Percentiles rank a stretch among this genome's conserved stretches.
phyloP scores from a whole-genome alignment of 2,113 vertebrate genomes.

The Pituophis catenifer region DNA sequence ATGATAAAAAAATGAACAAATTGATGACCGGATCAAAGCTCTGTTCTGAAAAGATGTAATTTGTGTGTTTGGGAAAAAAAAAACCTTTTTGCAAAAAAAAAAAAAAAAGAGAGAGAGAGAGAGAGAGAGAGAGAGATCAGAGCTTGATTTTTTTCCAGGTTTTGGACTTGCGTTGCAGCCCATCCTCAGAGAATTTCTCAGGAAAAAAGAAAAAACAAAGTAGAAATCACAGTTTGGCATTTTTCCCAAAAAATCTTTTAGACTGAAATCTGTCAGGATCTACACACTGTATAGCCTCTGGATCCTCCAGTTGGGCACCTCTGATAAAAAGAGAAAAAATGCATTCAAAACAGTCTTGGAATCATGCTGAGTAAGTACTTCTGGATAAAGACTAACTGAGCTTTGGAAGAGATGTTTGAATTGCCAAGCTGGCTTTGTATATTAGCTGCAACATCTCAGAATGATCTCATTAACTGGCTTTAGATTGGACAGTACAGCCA shows the following conservation, averaged over 20 bases:
- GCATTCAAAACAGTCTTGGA: background rate
- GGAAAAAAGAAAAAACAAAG: background rate
- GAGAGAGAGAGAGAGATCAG: too few relatives aligned
- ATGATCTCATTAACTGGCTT: background rate
- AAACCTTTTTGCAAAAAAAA: too few relatives aligned
- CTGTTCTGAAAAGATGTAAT: too few relatives aligned
- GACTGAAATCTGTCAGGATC: background rate
- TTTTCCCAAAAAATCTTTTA: background rate
- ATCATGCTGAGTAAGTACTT: background rate
- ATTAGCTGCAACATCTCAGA: background rate
- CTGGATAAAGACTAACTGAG: background rate
- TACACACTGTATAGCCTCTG: background rate
- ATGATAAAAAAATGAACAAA: too few relatives aligned
- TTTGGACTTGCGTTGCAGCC: too few relatives aligned
- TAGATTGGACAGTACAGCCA: background rate
- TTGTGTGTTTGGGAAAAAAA: too few relatives aligned
- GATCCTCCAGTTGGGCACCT: background rate
- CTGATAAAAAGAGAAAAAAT: background rate
- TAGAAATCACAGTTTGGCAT: background rate
- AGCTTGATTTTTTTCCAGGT: too few relatives aligned
- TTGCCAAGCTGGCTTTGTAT: background rate
- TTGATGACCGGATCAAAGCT: too few relatives aligned
- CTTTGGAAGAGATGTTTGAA: background rate
- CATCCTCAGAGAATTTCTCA: too few relatives aligned
- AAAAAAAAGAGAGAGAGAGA: too few relatives aligned